Base-by-base conservation (phyloP, 2,113 vertebrate species). In the Orthochromis malagaraziensis region DNA sequence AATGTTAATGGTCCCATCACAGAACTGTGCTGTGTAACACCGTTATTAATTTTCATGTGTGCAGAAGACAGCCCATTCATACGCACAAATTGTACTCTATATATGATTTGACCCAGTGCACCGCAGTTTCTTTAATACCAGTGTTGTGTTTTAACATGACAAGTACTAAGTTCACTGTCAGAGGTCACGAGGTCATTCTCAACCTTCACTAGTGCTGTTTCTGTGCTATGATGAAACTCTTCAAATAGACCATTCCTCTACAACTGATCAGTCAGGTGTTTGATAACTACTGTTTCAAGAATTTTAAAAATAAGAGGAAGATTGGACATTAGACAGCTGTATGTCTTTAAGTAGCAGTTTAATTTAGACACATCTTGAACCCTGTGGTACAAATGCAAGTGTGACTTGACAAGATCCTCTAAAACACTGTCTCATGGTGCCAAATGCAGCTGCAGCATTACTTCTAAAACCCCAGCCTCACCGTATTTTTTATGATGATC, bases 381-480 rank as follows among this genome's bases (percentile, higher is more conserved):
- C 26, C 55, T 31, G 55, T 4, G 55, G 0, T 58, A 58, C 55
- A 58, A 58, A 58, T 31, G 26, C 55, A 58, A 58, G 26, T 58
- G 55, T 58, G 14, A 58, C 54, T 3, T 26, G 54, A 57, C 4
- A 57, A 57, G 54, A 57, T 57, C 2, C 54, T 57, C 24, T 57
- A 5, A 26, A 57, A 26, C 0, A 55, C 6, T 7, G 24, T 57
- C 24, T 26, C 12, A 2, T 1, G 6, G 24, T 14, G 24, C 54
- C 24, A 26, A 26, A 57, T 57, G 54, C 51, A 54, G 5, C n/a
- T 6, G 10, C 54, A 7, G 54, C 0, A 55, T 14, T 13, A 13
- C 11, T 3, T 26, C 21, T 24, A 7, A 4, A 55, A 24, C 53
- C 0, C 54, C 4, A 55, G 54, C 53, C 2, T 55, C 0, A 0